A percentile compares a stretch with the other conserved stretches of the same genome.
These are phyloP conservation scores for Hoplodrina blanda DNA, from an alignment of 2,888 invertebrate species.

Conservation along the genomic window DNA sequence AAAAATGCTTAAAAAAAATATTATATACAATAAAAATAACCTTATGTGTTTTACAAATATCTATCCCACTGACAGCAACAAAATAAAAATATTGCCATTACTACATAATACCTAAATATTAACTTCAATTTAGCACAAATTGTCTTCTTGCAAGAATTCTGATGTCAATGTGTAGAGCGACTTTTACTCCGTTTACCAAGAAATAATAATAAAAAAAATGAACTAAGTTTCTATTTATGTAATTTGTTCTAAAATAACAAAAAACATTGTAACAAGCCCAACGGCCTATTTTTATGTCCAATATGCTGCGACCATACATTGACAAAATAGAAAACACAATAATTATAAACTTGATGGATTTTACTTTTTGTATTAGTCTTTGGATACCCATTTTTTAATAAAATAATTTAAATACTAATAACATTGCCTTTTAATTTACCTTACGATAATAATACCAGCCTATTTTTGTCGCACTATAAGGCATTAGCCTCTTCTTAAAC, in stretches of 20 bases:
- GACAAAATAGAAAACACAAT: conserved; percentile 66
- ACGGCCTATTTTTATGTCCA: conserved; percentile 76
- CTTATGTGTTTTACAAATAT: too few species aligned
- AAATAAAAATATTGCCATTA: too few species aligned
- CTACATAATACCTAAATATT: too few species aligned
- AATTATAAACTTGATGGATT: conserved; percentile 71
- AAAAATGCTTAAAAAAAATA: neutral
- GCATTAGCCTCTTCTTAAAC: too few species aligned
- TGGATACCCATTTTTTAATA: conserved; percentile 89
- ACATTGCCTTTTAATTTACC: conserved; percentile 26
- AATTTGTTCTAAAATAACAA: conserved; percentile 28
- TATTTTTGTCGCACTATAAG: too few species aligned
- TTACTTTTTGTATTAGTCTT: conserved; percentile 88
- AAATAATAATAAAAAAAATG: conserved; percentile 10
- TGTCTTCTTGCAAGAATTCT: neutral
- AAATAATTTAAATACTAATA: conserved; percentile 84
- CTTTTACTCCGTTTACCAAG: neutral
- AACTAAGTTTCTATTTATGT: conserved; percentile 44
- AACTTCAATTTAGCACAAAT: too few species aligned
- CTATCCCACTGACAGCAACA: too few species aligned
- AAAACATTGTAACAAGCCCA: conserved; percentile 32
- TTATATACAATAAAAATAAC: too few species aligned
- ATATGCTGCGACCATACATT: conserved; percentile 60
- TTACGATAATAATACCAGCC: too few species aligned
- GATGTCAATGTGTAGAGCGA: conserved; percentile 15